Base-by-base conservation (phyloP, 2,888 invertebrate species). In the Platycheirus albimanus region DNA sequence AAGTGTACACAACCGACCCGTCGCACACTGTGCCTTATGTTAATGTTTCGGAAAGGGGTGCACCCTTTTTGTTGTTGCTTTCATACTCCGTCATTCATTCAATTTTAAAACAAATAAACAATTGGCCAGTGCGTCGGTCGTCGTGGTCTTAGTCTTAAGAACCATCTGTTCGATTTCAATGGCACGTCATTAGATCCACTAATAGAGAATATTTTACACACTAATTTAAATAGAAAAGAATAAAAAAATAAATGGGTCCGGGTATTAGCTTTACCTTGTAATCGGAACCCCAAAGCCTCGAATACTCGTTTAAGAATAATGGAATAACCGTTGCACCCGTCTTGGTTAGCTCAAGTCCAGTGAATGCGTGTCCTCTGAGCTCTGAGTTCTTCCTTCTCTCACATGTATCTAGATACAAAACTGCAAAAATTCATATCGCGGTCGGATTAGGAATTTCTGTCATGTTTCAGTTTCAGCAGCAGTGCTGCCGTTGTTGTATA, bases 361-460 rank as follows among this genome's bases (percentile, higher is more conserved):
- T 17, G 47, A 67, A 63, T 69, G 72, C 83, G 83, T 78, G 69
- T 81, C 81, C 71, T 71, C 71, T 13, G 36, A 33, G 33, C 47
- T 56, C 10, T 36, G 45, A 49, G 64, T 58, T 81, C 45, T 52
- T 81, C 52, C 61, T 61, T 58, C 41, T 61, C 38, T 43, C 61
- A 61, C 47, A 69, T 69, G 72, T 69, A 72, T 77, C 67, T 83
- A 63, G 72, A 78, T 78, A 74, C 38, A 83, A 63, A 64, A 72
- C 36, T 72, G 83, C 78, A 58, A 78, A 76, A 64, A 83, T 61
- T 83, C 78, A 83, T 83, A 78, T 78, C 72, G 64, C 63, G 78
- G 78, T 83, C 72, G 72, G 78, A 83, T 83, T 83, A 83, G 78
- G 83, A 83, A 83, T 83, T 83, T 83, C 78, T 83, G 78, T 83